Percentiles rank a stretch among this genome's conserved stretches.
Evolutionary conservation across 2,888 invertebrate genomes (phyloP).

Genomic region (Nomada goodeniana): DNA sequence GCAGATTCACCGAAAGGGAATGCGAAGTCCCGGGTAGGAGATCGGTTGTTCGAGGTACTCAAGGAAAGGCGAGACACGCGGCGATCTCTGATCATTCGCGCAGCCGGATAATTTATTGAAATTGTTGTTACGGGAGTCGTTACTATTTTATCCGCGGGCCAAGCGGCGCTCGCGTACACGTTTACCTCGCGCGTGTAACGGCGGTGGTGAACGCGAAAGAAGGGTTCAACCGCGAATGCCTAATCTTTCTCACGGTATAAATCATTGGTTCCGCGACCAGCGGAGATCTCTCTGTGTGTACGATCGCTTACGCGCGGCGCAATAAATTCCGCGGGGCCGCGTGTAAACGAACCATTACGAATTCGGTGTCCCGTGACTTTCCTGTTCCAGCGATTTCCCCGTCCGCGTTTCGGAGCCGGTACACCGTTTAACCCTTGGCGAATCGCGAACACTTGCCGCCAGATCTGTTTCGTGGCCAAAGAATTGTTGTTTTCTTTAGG

Average conservation of each 20-base stretch:
- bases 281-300: conserved; percentile 6
- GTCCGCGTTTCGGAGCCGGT: neutral
- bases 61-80: conserved; percentile 33
- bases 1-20: conserved; percentile 42
- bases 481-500: neutral
- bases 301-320: conserved; percentile 33
- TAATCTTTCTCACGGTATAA: conserved; percentile 67
- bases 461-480: neutral
- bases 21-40: neutral
- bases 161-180: conserved; percentile 20
- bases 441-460: neutral
- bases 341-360: conserved; percentile 61
- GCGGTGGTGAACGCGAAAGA: conserved; percentile 30
- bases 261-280: conserved; percentile 55
- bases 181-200: conserved; percentile 45
- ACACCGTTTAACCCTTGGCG: conserved; percentile 20
- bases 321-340: conserved; percentile 61
- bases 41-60: conserved; percentile 41
- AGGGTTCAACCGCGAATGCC: conserved; percentile 55
- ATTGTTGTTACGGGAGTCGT: conserved; percentile 46
- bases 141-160: conserved; percentile 41
- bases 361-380: conserved; percentile 49
- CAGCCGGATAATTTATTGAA: conserved; percentile 57
- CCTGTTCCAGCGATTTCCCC: conserved; percentile 19
- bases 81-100: conserved; percentile 53